Conservation (phyloP, 2,113 vertebrate species). For the Chaetodon trifascialis region DNA sequence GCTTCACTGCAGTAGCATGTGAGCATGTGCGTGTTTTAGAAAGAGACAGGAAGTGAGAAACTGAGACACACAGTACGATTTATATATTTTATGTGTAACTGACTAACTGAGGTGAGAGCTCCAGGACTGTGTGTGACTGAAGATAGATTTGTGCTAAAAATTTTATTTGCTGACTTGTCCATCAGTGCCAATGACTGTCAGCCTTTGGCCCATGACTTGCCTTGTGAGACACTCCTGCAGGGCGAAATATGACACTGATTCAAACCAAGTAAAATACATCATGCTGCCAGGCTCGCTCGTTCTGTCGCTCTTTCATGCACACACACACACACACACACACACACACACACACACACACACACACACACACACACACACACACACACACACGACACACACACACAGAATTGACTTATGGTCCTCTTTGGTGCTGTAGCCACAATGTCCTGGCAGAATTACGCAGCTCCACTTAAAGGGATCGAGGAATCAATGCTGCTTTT, state of each 20-base stretch:
- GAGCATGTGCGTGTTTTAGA: slow-evolving; percentile 19
- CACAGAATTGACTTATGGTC: slow-evolving; percentile 35
- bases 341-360: slow-evolving; percentile 14
- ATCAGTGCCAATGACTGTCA: slow-evolving; percentile 60
- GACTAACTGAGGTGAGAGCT: slow-evolving; percentile 18
- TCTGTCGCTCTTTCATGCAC: slow-evolving; percentile 42
- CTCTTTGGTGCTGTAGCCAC: slow-evolving; percentile 7
- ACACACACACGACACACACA: no score
- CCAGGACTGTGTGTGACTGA: slow-evolving; percentile 35
- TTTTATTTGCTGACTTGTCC: slow-evolving; percentile 57
- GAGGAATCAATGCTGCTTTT: slow-evolving; percentile 50
- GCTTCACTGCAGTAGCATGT: slow-evolving; percentile 32
- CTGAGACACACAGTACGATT: slow-evolving; percentile 18
- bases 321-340: slow-evolving; percentile 2
- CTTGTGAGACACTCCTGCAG: slow-evolving; percentile 40
- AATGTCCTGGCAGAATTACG: slow-evolving; percentile 2
- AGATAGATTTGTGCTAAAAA: slow-evolving; percentile 60
- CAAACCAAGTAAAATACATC: slow-evolving; percentile 57
- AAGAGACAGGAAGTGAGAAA: slow-evolving; percentile 13
- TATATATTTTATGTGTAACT: slow-evolving; percentile 30
- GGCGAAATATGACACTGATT: slow-evolving; percentile 60
- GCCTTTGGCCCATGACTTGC: slow-evolving; percentile 45
- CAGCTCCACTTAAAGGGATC: slow-evolving; percentile 45
- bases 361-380: neutral
- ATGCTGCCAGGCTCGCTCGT: slow-evolving; percentile 44